Evolutionary conservation across 2,888 invertebrate species (phyloP).

Genomic region (Auanema sp.): DNA sequence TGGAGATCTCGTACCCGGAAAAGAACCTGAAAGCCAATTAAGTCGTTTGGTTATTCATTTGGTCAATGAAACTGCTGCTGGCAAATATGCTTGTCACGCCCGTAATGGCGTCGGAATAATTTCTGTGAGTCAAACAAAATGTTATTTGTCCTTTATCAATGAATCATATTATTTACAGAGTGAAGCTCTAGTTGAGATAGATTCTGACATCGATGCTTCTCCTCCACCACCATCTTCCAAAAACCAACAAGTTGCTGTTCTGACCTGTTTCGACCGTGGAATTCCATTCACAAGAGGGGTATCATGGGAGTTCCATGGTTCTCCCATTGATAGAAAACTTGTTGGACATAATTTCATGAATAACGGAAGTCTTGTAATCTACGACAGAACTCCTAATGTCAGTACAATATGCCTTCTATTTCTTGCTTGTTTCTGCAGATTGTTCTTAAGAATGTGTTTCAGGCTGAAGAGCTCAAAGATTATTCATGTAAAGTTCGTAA

Average conservation of each 20-base stretch:
- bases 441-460: constrained; percentile 22
- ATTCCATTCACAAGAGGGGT: constrained; percentile 50
- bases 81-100: constrained; percentile 36
- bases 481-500: constrained; percentile 52
- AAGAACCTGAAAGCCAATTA: constrained; percentile 18
- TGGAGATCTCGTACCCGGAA: constrained; percentile 56
- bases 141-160: not conserved
- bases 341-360: constrained; percentile 66
- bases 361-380: constrained; percentile 63
- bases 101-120: constrained; percentile 42
- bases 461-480: constrained; percentile 43
- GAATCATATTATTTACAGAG: not conserved
- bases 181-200: not conserved
- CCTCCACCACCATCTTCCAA: constrained; percentile 18
- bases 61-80: constrained; percentile 22
- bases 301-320: constrained; percentile 46
- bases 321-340: constrained; percentile 60
- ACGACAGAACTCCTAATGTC: constrained; percentile 38
- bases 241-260: constrained; percentile 25
- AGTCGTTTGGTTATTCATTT: constrained; percentile 25
- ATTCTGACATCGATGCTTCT: not conserved
- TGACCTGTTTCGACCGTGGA: constrained; percentile 38
- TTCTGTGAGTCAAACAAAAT: not conserved
- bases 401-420: too few relatives aligned
- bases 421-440: not conserved